These are phyloP conservation scores for Tribolium castaneum DNA, from an alignment of 1,140 invertebrate genomes.

Conservation along the genomic window DNA sequence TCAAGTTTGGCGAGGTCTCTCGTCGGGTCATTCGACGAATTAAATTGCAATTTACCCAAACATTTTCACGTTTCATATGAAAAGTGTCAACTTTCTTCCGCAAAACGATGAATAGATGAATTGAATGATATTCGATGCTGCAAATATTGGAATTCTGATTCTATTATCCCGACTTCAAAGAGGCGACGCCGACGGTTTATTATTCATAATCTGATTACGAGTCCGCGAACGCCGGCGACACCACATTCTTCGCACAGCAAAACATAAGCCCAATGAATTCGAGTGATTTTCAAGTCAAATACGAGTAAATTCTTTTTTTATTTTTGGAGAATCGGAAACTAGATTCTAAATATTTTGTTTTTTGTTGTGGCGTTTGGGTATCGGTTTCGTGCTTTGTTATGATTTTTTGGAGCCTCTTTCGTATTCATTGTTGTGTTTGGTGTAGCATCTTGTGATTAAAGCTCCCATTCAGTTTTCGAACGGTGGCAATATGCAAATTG, in stretches of 20 bases:
- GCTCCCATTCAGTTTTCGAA: background rate
- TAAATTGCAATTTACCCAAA: background rate
- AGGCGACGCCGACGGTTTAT: background rate
- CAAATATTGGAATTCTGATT: background rate
- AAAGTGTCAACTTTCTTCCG: background rate
- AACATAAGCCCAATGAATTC: too few species aligned
- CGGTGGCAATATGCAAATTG: slow-evolving; percentile 17
- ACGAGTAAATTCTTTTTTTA: too few species aligned
- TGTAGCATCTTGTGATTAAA: too few species aligned
- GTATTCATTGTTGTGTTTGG: too few species aligned
- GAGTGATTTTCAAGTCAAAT: too few species aligned
- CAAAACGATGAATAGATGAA: background rate
- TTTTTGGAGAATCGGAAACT: too few species aligned
- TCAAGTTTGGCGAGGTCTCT: background rate
- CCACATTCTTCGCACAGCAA: background rate
- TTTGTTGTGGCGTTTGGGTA: too few species aligned
- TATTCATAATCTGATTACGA: background rate
- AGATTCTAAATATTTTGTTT: too few species aligned
- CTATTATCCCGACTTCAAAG: background rate
- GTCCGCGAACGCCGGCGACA: background rate
- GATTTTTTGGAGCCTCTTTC: too few species aligned
- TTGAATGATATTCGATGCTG: background rate
- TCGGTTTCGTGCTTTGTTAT: too few species aligned
- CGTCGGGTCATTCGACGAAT: background rate
- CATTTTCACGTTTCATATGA: background rate